Evolutionary conservation across 2,888 invertebrate species (phyloP), one percentile per base, ranked within the genome.

Genomic region (Lithophane ornitopus): DNA sequence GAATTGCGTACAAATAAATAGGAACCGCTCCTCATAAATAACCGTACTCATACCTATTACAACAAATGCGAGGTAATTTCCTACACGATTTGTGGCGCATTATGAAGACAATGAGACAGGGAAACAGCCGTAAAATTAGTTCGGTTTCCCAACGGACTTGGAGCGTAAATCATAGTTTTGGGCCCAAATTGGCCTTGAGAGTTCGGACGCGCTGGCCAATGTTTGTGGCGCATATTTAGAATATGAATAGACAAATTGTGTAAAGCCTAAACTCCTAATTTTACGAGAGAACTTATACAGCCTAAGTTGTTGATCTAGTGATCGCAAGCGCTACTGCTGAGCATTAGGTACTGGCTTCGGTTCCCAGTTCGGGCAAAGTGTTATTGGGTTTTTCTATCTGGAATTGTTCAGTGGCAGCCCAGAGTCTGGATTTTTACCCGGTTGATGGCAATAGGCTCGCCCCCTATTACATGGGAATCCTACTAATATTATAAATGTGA

Each of bases 81-180:
- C 65, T 59, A 6, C 61, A 54, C 87, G 85, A 88, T 86, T 88
- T 81, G 83, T 85, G 78, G 71, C 67, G 65, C 78, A 87, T 88
- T 88, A 83, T 73, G 80, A 76, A 87, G 80, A 88, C 86, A 87
- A 84, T 88, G 70, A 80, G 81, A 82, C 77, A 52, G 66, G 62
- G 80, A 72, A 79, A 85, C 81, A 76, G 49, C 63, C 78, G 82
- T 81, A 78, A 83, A 88, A 88, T 87, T 88, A 87, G 86, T 85
- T 87, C 58, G 58, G 76, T 76, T 76, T 69, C 88, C 87, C 76
- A 49, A 34, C 65, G 81, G 82, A 81, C 71, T 74, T 71, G 70
- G 49, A 39, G 65, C 66, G 80, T 88, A 78, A 81, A 87, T 85
- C 81, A 85, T 84, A 84, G 82, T 87, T 88, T 77, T 71, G 56